These are phyloP conservation scores for Paraescarpia echinospica DNA, from an alignment of 1,140 invertebrate species.

Conservation along the genomic window DNA sequence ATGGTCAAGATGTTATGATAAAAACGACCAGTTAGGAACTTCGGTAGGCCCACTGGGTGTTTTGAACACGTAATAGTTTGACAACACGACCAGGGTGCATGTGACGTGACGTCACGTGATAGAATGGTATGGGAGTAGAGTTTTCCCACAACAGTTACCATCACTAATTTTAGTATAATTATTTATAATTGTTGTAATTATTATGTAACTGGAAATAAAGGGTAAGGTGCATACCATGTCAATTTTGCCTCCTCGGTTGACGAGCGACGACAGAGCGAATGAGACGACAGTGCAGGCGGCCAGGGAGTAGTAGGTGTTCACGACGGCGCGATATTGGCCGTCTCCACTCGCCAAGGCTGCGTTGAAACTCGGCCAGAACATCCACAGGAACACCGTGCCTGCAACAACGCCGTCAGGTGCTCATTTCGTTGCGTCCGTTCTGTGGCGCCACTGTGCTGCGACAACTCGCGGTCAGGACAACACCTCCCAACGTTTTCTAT, in stretches of 20 bases:
- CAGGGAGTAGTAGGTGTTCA: slow-evolving; percentile 14
- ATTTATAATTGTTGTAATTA: too few species aligned
- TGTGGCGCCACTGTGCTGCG: not conserved
- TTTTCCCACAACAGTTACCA: too few species aligned
- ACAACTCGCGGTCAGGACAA: not conserved
- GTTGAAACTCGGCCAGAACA: slow-evolving; percentile 97
- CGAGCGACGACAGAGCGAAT: slow-evolving; percentile 19
- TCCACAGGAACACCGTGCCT: slow-evolving; percentile 91
- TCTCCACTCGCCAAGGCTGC: slow-evolving; percentile 65
- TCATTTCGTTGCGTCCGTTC: not conserved
- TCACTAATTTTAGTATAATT: too few species aligned
- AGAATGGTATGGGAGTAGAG: too few species aligned
- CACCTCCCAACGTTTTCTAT: too few species aligned
- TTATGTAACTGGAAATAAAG: not conserved
- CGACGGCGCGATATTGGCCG: slow-evolving; percentile 14
- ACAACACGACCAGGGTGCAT: too few species aligned
- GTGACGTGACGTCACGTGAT: too few species aligned
- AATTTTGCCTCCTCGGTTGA: not conserved
- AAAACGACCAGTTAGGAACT: too few species aligned
- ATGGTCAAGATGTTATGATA: too few species aligned
- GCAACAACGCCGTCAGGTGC: slow-evolving; percentile 12
- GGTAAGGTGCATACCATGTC: not conserved
- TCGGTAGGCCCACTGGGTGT: too few species aligned
- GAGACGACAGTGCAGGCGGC: slow-evolving; percentile 7
- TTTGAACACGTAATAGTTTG: too few species aligned